These are phyloP conservation scores for Monopis laevigella DNA, from an alignment of 2,888 invertebrate genomes.

Conservation along the genomic window DNA sequence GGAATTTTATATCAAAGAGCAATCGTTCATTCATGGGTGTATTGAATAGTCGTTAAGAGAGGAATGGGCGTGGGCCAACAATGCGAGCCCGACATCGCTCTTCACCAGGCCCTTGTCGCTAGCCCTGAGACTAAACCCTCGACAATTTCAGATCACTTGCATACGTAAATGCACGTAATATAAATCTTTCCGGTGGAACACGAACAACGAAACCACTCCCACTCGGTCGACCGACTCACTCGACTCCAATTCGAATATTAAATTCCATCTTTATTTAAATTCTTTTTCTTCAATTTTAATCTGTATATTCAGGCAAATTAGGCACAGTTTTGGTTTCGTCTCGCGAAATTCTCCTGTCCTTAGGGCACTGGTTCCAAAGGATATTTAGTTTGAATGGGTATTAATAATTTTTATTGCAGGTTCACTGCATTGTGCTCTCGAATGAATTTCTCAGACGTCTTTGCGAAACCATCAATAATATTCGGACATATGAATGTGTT, in stretches of 20 bases:
- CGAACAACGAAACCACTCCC: conserved; percentile 61
- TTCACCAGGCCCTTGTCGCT: conserved; percentile 21
- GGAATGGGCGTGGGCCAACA: conserved; percentile 56
- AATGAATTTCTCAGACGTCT: conserved; percentile 35
- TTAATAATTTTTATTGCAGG: conserved; percentile 63
- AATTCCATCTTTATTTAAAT: conserved; percentile 60
- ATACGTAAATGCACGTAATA: conserved; percentile 65
- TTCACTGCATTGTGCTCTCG: conserved; percentile 50
- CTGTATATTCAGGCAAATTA: conserved; percentile 39
- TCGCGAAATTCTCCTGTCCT: conserved; percentile 16
- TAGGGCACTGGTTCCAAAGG: conserved; percentile 27
- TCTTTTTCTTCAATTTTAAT: conserved; percentile 35
- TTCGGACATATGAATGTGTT: conserved; percentile 58
- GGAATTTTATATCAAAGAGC: conserved; percentile 59
- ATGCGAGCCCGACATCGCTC: too few relatives aligned
- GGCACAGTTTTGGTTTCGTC: conserved; percentile 33
- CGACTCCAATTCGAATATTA: conserved; percentile 59
- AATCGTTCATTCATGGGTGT: conserved; percentile 60
- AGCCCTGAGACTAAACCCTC: conserved; percentile 27
- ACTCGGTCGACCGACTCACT: conserved; percentile 44
- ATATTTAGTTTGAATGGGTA: conserved; percentile 47
- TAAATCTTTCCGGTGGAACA: conserved; percentile 66
- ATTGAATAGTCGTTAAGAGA: conserved; percentile 63
- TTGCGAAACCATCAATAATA: conserved; percentile 58
- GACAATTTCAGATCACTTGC: conserved; percentile 64